phyloP scores from a whole-genome alignment of 2,113 vertebrate genomes.

The Alouatta palliata region DNA sequence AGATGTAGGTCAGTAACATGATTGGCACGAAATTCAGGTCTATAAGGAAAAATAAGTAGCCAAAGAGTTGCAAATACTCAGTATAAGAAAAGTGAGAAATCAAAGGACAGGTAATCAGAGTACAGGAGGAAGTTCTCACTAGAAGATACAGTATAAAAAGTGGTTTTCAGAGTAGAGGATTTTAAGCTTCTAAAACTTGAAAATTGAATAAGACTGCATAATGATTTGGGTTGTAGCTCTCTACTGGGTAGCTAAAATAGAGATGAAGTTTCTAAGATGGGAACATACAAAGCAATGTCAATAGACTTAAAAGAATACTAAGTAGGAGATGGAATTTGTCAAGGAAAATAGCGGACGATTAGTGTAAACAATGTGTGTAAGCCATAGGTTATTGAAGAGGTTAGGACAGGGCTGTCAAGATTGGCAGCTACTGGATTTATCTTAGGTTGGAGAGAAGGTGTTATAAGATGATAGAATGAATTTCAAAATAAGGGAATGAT shows the following conservation, averaged over 20 bases:
- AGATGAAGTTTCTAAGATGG: neutral
- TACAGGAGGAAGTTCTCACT: neutral
- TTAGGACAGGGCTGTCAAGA: fast-evolving
- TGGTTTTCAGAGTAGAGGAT: neutral
- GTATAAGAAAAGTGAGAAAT: neutral
- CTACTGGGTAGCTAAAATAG: neutral
- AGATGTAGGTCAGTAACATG: neutral
- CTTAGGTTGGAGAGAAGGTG: neutral
- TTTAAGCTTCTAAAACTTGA: neutral
- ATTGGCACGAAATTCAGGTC: neutral
- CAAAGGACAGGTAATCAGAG: neutral
- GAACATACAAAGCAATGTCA: neutral
- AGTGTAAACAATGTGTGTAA: neutral
- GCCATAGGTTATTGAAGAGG: neutral
- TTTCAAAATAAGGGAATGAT: neutral
- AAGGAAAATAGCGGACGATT: neutral
- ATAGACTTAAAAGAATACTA: neutral
- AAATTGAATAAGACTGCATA: neutral
- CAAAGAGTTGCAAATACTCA: neutral
- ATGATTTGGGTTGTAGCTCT: neutral
- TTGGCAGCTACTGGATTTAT: neutral
- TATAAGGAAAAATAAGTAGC: neutral
- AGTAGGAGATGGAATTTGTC: neutral
- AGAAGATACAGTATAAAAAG: neutral
- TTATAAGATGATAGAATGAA: neutral